These are phyloP conservation scores for Campopleginae sp. DNA, from an alignment of 2,888 invertebrate genomes.

Conservation along the genomic window DNA sequence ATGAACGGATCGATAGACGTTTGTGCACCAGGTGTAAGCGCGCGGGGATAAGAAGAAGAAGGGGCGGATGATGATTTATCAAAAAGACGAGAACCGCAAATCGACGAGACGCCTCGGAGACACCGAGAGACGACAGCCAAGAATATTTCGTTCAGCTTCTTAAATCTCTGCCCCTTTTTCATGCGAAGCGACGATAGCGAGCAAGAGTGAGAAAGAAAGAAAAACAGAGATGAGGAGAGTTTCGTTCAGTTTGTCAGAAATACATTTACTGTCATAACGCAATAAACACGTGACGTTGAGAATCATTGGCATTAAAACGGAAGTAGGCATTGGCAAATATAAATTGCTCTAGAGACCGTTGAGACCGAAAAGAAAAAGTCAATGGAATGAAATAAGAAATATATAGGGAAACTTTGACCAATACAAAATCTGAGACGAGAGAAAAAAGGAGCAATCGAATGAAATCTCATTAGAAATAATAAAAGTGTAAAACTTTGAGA, in stretches of 20 bases:
- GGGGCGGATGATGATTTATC: conserved; percentile 42
- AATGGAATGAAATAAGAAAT: conserved; percentile 2
- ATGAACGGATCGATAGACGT: conserved; percentile 55
- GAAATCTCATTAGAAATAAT: neutral
- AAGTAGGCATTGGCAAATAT: conserved; percentile 13
- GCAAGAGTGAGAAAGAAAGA: neutral
- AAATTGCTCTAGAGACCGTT: conserved; percentile 24
- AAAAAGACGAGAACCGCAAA: conserved; percentile 25
- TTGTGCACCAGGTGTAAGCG: conserved; percentile 38
- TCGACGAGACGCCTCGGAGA: conserved; percentile 53
- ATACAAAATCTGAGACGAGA: neutral
- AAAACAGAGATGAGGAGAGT: neutral
- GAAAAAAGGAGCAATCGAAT: neutral
- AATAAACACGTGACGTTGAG: conserved; percentile 17
- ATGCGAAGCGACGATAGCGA: neutral
- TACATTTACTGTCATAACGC: conserved; percentile 6
- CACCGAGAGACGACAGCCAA: conserved; percentile 33
- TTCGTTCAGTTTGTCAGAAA: conserved; percentile 17
- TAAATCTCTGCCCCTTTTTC: neutral
- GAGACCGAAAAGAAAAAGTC: neutral
- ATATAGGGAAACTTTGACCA: neutral
- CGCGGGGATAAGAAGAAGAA: neutral
- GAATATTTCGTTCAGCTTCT: conserved; percentile 23
- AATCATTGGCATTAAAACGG: conserved; percentile 41
- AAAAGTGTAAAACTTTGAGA: neutral